Evolutionary conservation across 1,140 invertebrate genomes (phyloP).

Genomic region (Leguminivora glycinivorella): DNA sequence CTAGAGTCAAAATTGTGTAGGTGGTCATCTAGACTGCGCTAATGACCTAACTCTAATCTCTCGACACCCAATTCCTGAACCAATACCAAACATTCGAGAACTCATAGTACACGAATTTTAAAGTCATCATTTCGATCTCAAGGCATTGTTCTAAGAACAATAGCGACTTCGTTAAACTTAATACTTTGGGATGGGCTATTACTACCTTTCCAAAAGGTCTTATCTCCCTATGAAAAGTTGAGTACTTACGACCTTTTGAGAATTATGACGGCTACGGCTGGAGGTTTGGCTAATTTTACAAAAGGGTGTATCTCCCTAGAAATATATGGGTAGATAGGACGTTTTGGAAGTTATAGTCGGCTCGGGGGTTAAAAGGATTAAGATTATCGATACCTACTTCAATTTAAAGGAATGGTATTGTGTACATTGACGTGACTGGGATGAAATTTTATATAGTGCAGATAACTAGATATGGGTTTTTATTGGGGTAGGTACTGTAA

Average conservation of each 20-base stretch:
- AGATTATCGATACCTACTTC: conserved; percentile 17
- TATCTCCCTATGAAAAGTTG: not conserved
- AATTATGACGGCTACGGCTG: not conserved
- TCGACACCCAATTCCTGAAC: not conserved
- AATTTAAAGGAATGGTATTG: not conserved
- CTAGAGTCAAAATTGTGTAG: too few species aligned
- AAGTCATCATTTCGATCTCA: conserved; percentile 27
- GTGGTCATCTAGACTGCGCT: too few species aligned
- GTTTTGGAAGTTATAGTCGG: not conserved
- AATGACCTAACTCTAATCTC: not conserved
- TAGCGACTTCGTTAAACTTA: conserved; percentile 24
- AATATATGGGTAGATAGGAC: not conserved
- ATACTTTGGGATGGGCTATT: not conserved
- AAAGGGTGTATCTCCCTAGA: not conserved
- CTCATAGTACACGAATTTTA: not conserved
- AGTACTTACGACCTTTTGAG: not conserved
- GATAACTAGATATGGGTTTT: not conserved
- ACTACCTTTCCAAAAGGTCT: not conserved
- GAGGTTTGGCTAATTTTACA: too few species aligned
- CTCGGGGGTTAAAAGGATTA: conserved; percentile 13
- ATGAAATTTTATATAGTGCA: not conserved
- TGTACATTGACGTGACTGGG: not conserved
- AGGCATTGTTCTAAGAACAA: conserved; percentile 17
- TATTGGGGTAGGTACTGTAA: not conserved
- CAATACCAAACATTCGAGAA: not conserved